Base-by-base conservation (phyloP, 1,140 invertebrate species). In the Brevipalpus yothersi region DNA sequence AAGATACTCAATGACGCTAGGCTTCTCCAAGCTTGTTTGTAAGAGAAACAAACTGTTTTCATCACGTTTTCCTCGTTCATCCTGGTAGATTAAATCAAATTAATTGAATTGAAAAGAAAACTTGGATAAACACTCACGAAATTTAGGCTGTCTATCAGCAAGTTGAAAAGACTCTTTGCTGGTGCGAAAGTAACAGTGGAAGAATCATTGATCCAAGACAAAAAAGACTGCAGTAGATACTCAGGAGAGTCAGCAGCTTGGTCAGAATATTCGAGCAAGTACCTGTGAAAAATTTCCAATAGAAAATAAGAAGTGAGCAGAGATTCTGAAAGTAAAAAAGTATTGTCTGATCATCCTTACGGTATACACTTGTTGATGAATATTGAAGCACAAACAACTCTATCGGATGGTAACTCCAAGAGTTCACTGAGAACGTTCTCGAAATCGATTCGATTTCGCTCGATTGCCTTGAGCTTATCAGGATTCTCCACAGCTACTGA, bases 401-500 rank as follows among this genome's bases (percentile, higher is more conserved):
- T 41, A 21, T 59, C 39, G 17, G 61, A 58, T 17, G 61, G 61
- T 4, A 45, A 7, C 21, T 58, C 51, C 12, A 59, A 13, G 10
- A 62, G 17, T 55, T 58, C 47, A 4, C 8, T 45, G 1, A 54
- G 5, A 15, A 56, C n/a, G 13, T 54, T 41, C 9, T 54, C 43
- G 40, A 53, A 54, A 9, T 60, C 54, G 4, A 41, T 39, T 49
- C 58, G 51, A 60, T 60, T 62, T 15, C 51, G n/a, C n/a, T 57
- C 58, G 54, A 59, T 63, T 17, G 31, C 13, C 19, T 62, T 56
- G 19, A 23, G 17, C 1, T 15, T 21, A 12, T 55, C n/a, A 17
- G 61, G 11, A 39, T 61, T 56, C 12, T 63, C 21, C 15, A 43
- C 42, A 7, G 62, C 63, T 55, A 63, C 62, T n/a, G 39, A 43